Evolutionary conservation across 2,113 vertebrate species (phyloP), one percentile per base, ranked within the genome.

Genomic region (Varanus komodoensis): DNA sequence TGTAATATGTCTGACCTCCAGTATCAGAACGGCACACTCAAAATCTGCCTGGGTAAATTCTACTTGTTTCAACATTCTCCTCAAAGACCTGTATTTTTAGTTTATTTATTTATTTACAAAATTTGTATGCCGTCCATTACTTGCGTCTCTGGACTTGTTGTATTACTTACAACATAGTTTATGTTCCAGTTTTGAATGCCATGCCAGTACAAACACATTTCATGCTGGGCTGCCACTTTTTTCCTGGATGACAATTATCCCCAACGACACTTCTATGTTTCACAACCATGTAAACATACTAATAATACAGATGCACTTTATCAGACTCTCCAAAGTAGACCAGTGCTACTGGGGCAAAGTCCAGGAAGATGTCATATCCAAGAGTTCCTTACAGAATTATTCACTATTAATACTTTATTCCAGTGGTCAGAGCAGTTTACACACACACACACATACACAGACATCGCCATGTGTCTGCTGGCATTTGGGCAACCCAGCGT

Each of bases 131-230:
- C 38, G 38, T 44, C 38, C 3, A 44, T 44, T 44, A 1, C 38
- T 44, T 44, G 38, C 38, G 3, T 44, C 38, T 44, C 38, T 44
- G 38, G 38, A 44, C 38, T 1, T n/a, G n/a, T n/a, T n/a, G n/a
- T n/a, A n/a, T n/a, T n/a, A 3, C 38, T 44, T 44, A 44, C 38
- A 44, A 44, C 38, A 44, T 6, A 4, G 2, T 67, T 50, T 27
- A 84, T 78, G 84, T 89, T 78, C 88, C 32, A 38, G 64, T 78
- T 78, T 44, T 89, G 78, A n/a, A 78, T 84, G 27, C 29, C 48
- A 82, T 81, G 64, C 29, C 34, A 29, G 38, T 57, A 78, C 17
- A 25, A 67, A 21, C 74, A 69, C 23, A 4, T 82, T 82, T 38
- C 52, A 75, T 11, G 9, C n/a, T 74, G 69, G 21, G 29, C 52